Base-by-base conservation (phyloP, 2,888 invertebrate species). In the Drosophila villosipedis region DNA sequence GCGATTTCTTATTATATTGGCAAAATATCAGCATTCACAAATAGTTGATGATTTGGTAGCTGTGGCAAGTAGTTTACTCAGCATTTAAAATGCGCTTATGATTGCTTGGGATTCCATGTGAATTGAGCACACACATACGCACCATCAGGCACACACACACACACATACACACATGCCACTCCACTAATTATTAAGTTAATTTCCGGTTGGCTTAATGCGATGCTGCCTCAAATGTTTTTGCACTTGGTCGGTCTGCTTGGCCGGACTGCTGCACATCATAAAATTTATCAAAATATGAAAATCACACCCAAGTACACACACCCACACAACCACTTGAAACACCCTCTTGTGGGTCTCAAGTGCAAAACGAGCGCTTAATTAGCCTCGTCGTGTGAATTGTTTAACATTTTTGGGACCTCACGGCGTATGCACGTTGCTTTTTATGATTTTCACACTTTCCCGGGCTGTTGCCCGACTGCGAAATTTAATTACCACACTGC, bases 381-480 rank as follows among this genome's bases (percentile, higher is more conserved):
- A 86, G 89, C 80, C 71, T 62, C 66, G 83, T 81, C 82, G 86
- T 86, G 86, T 85, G 90, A 86, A 86, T 89, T 83, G 90, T 81
- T 89, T 54, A 85, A 85, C 88, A 89, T 88, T 87, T 85, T 85
- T 82, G 89, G 85, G 84, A 66, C 73, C 80, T 78, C 86, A 75
- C 81, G 83, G 89, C 84, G 84, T 85, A 85, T 85, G 63, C 79
- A 73, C 73, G 80, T 83, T 83, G 83, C 83, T 84, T 84, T 84
- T 84, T 89, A 84, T 89, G 84, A 79, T 84, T 84, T 84, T 84
- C 89, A 84, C 84, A 84, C 84, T 86, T 82, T 79, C 83, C 61
- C 80, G 52, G 69, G 83, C 78, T 66, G 78, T 68, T 75, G 80
- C 63, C 60, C 76, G 50, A 63, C 67, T 84, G 76, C 85, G 62